Percentiles rank a stretch among this genome's conserved stretches.
Evolutionary conservation across 1,140 invertebrate genomes (phyloP).

Genomic region (Camponotus pennsylvanicus): DNA sequence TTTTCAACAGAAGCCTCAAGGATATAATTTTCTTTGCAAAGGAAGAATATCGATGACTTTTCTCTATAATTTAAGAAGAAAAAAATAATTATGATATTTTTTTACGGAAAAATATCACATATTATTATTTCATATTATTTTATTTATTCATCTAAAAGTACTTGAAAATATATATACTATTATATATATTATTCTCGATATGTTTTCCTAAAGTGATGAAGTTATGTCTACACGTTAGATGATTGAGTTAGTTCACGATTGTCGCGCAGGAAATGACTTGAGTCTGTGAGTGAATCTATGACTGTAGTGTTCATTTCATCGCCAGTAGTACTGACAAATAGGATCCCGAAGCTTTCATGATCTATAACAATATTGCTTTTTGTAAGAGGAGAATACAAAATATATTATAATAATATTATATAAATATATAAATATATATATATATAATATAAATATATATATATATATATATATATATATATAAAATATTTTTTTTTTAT

Average conservation of each 20-base stretch:
- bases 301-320: constrained; percentile 34
- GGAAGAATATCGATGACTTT: not conserved
- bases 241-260: not conserved
- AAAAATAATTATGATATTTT: not conserved
- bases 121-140: not conserved
- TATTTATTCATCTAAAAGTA: constrained; percentile 3
- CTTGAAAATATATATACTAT: constrained; percentile 5
- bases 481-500: too few relatives aligned
- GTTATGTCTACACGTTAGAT: not conserved
- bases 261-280: not conserved
- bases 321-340: constrained; percentile 65
- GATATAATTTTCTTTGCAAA: not conserved
- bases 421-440: not conserved
- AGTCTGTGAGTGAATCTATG: too few relatives aligned
- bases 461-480: not conserved
- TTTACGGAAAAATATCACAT: not conserved
- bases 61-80: not conserved
- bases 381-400: not conserved
- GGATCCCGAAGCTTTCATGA: constrained; percentile 67
- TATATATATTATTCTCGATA: not conserved
- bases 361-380: constrained; percentile 46
- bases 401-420: not conserved
- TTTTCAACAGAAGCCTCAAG: not conserved
- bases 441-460: not conserved
- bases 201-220: not conserved